Conservation (phyloP, 2,113 vertebrate species). For the Cephalopterus ornatus region DNA sequence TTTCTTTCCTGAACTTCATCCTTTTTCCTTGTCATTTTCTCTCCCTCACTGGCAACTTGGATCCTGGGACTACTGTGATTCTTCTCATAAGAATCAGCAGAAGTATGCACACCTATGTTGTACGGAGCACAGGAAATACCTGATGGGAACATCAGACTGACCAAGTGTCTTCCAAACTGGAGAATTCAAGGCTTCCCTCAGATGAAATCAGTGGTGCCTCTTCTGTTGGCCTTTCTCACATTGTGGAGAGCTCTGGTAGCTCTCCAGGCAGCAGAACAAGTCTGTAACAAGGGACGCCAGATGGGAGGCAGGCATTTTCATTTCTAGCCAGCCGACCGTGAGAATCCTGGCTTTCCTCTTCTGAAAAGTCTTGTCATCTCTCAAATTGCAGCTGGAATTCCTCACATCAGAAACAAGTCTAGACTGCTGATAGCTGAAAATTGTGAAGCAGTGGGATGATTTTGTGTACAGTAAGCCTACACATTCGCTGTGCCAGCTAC, state of each 20-base stretch:
- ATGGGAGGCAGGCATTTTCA: conserved; percentile 11
- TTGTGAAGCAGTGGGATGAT: not conserved
- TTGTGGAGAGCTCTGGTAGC: not conserved
- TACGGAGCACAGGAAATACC: not conserved
- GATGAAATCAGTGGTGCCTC: not conserved
- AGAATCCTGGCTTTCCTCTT: conserved; percentile 21
- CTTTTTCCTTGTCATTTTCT: not conserved
- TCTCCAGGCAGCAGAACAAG: not conserved
- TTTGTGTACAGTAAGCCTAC: not conserved
- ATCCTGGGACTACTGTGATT: not conserved
- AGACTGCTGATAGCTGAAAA: conserved; percentile 23
- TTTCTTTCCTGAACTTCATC: not conserved
- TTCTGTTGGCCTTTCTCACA: not conserved
- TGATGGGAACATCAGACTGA: not conserved
- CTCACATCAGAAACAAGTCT: not conserved
- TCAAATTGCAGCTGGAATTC: conserved; percentile 31
- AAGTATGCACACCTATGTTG: accelerated
- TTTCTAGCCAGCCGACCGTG: not conserved
- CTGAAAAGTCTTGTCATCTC: conserved; percentile 26
- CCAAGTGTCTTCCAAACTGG: not conserved
- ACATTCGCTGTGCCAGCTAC: not conserved
- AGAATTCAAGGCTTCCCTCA: not conserved
- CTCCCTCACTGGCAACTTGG: not conserved
- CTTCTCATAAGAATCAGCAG: not conserved
- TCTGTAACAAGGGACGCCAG: not conserved